Base-by-base conservation (phyloP, 2,113 vertebrate genomes). In the Sapayoa aenigma region DNA sequence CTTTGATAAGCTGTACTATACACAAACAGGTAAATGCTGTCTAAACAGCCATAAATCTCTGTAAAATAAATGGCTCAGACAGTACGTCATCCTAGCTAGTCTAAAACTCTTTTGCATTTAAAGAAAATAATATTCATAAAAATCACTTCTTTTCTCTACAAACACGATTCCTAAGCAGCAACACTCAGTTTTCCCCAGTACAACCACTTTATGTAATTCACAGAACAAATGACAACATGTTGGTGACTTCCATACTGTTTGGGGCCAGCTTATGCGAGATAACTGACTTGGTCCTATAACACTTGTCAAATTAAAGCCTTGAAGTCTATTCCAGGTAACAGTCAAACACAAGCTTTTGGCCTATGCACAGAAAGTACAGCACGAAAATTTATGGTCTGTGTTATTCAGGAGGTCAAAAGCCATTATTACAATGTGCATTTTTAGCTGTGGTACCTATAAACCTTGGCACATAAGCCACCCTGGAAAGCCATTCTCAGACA, bases 371-470 rank as follows among this genome's bases (percentile, higher is more conserved):
- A 94, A 94, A 84, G 73, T 31, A 87, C 11, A 2, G 68, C 80
- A 81, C 67, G 73, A 93, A 87, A 76, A 65, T 71, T 92, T 93
- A 94, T 73, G 60, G 53, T 62, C 53, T 92, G 58, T 94, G 90
- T 84, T 87, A 92, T 53, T 76, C 60, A 58, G 68, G 52, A 90
- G 73, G 84, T 90, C 60, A 46, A 88, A 88, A 74, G 66, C 62
- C 69, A 93, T 92, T 92, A 93, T 82, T 92, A 93, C 77, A 95
- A 67, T 84, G 62, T 23, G 95, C 69, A 79, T 93, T 96, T 95
- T 78, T 65, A 95, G 76, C 65, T 0, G 0, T 49, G 46, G 37
- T 49, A 80, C 79, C 76, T 93, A n/a, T 0, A 1, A 95, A 79
- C 68, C 80, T 55, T 90, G 93, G 83, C 60, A 59, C 35, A 37